Evolutionary conservation across 2,113 vertebrate genomes (phyloP).

Genomic region (cat (Felis catus)): F.catus_Fca126_mat1.0 CM031417.1:44902001-44902500

Average conservation of each 20-base stretch:
- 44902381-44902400: neutral
- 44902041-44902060: neutral
- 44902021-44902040: neutral
- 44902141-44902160: neutral
- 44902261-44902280: neutral
- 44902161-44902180: neutral
- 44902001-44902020: neutral
- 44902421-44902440: neutral
- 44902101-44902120: neutral
- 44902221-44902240: neutral
- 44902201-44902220: too few relatives aligned
- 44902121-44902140: neutral
- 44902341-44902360: neutral
- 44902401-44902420: neutral
- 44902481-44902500: neutral
- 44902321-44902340: neutral
- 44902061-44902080: neutral
- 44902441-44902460: neutral
- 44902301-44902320: neutral
- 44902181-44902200: neutral
- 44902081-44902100: neutral
- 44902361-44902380: neutral
- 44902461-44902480: neutral
- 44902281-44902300: neutral
- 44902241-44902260: neutral